These are phyloP conservation scores for Anthophora plumipes DNA, from an alignment of 2,888 invertebrate genomes.

Conservation along the genomic window DNA sequence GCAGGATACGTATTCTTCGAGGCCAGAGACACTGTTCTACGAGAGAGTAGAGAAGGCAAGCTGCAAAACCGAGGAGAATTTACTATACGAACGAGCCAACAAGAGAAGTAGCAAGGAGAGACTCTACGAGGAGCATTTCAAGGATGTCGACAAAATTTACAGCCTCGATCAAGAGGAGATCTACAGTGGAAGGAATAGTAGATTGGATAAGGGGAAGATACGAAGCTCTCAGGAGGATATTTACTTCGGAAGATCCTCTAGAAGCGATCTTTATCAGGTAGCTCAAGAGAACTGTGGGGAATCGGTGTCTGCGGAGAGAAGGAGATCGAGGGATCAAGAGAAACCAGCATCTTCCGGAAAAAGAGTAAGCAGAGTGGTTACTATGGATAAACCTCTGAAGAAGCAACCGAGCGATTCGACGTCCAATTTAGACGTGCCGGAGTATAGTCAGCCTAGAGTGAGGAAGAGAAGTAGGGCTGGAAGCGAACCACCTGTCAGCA, in stretches of 20 bases:
- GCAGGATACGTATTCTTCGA: slow-evolving; percentile 27
- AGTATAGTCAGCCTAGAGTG: slow-evolving; percentile 62
- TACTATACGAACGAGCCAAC: slow-evolving; percentile 47
- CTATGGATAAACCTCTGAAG: slow-evolving; percentile 77
- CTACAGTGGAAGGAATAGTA: slow-evolving; percentile 33
- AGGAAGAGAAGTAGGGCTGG: slow-evolving; percentile 81
- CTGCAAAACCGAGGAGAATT: slow-evolving; percentile 50
- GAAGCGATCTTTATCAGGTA: slow-evolving; percentile 29
- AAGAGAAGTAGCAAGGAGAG: slow-evolving; percentile 60
- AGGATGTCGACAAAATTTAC: slow-evolving; percentile 80
- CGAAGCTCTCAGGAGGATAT: slow-evolving; percentile 51
- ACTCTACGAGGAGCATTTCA: slow-evolving; percentile 76
- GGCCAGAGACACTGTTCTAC: slow-evolving; percentile 42
- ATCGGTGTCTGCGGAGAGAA: slow-evolving; percentile 26
- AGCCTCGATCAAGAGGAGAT: slow-evolving; percentile 74
- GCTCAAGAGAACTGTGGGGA: slow-evolving; percentile 22
- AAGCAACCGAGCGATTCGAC: slow-evolving; percentile 51
- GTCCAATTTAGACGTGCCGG: slow-evolving; percentile 33
- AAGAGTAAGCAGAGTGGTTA: slow-evolving; percentile 72
- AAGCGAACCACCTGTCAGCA: slow-evolving; percentile 80
- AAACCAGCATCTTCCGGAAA: slow-evolving; percentile 49
- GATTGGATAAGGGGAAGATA: slow-evolving; percentile 30
- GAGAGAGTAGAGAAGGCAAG: slow-evolving; percentile 59
- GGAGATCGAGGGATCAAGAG: slow-evolving; percentile 57
- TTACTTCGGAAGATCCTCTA: slow-evolving; percentile 44